A percentile compares a stretch with the other conserved stretches of the same genome.
phyloP scores from a whole-genome alignment of 1,140 invertebrate genomes.

The Cyrtorhinus lividipennis region DNA sequence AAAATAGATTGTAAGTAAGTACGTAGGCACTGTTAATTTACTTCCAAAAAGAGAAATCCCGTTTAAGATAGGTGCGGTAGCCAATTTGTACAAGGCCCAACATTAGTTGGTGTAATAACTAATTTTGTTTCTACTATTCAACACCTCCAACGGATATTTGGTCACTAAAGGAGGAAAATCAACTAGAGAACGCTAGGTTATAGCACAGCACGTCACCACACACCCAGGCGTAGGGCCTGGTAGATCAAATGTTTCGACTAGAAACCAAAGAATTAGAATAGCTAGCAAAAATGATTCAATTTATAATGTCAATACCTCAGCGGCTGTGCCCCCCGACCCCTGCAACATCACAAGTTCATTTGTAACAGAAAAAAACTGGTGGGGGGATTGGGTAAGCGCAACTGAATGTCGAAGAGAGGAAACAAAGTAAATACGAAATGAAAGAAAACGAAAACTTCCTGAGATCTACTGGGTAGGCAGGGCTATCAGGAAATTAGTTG shows the following conservation, averaged over 20 bases:
- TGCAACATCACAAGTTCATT: slow-evolving; percentile 14
- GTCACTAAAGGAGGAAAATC: slow-evolving; percentile 10
- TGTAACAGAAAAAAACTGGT: no score
- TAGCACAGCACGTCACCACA: slow-evolving; percentile 5
- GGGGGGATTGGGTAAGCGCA: no score
- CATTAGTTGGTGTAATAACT: neutral
- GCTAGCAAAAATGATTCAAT: neutral
- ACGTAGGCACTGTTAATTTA: no score
- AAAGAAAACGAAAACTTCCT: slow-evolving; percentile 9
- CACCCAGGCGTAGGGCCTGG: slow-evolving; percentile 1
- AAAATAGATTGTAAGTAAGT: no score
- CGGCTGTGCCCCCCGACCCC: slow-evolving; percentile 17
- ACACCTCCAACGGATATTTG: neutral
- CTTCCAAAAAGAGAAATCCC: no score
- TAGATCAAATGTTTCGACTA: neutral
- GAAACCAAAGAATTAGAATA: neutral
- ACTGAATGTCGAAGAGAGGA: no score
- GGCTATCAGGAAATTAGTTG: no score
- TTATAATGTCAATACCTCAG: slow-evolving; percentile 14
- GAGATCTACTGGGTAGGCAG: no score
- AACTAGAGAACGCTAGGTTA: slow-evolving; percentile 2
- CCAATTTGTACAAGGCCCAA: no score
- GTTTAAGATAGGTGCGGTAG: no score
- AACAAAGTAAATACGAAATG: no score
- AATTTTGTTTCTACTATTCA: slow-evolving; percentile 1